phyloP scores from a whole-genome alignment of 2,888 invertebrate species.

The Caenorhabditis macrosperma region DNA sequence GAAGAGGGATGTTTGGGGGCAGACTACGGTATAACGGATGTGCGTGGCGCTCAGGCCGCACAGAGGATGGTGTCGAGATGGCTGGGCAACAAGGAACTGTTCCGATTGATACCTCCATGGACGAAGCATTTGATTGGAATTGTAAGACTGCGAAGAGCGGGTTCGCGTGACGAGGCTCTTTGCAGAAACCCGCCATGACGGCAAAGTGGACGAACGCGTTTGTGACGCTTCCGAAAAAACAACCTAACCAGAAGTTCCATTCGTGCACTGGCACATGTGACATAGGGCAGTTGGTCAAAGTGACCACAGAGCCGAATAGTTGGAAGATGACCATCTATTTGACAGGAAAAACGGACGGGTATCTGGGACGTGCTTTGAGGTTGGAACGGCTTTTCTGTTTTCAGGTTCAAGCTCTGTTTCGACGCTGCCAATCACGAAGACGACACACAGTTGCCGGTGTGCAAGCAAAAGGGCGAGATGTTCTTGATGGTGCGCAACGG shows the following conservation, averaged over 20 bases:
- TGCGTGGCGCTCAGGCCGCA: background rate
- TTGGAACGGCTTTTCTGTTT: background rate
- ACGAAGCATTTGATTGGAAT: background rate
- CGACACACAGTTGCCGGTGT: background rate
- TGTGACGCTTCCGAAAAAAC: background rate
- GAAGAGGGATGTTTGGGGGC: background rate
- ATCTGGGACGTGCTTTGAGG: background rate
- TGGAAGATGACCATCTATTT: conserved; percentile 37
- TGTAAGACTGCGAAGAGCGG: too few relatives aligned
- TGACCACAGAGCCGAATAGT: background rate
- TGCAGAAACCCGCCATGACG: background rate
- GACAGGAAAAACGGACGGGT: background rate
- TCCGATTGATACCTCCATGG: conserved; percentile 10
- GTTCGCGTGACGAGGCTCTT: too few relatives aligned
- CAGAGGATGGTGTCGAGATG: conserved; percentile 28
- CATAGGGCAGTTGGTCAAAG: conserved; percentile 7
- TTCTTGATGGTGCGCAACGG: conserved; percentile 24
- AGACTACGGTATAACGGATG: background rate
- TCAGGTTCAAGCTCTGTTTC: conserved; percentile 37
- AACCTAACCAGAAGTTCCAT: background rate
- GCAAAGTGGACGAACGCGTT: conserved; percentile 18
- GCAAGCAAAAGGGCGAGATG: conserved; percentile 7
- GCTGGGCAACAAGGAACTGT: background rate
- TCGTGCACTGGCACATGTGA: conserved; percentile 9
- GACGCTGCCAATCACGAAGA: background rate